These are phyloP conservation scores for Zele albiditarsus DNA, from an alignment of 2,888 invertebrate genomes.

Conservation along the genomic window DNA sequence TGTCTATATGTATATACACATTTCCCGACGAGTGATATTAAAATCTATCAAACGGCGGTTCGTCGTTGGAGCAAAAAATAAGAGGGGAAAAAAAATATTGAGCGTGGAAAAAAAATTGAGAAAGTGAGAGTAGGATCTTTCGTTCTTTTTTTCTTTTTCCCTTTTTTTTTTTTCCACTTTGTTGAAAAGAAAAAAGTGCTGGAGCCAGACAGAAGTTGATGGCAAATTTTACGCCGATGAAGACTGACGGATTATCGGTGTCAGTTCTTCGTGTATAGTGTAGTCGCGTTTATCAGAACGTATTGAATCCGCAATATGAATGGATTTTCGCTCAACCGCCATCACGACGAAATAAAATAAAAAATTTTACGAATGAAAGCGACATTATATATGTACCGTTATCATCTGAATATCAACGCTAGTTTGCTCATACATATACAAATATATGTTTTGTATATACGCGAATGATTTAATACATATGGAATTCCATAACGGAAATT, in stretches of 20 bases:
- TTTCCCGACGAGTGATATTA: slow-evolving; percentile 26
- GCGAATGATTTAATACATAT: neutral
- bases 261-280: neutral
- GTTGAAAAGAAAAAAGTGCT: neutral
- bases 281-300: neutral
- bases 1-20: slow-evolving; percentile 8
- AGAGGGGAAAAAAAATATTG: slow-evolving; percentile 23
- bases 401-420: neutral
- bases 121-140: neutral
- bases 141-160: neutral
- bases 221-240: neutral
- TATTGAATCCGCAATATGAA: slow-evolving; percentile 18
- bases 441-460: neutral
- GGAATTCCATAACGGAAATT: neutral
- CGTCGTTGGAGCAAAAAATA: slow-evolving; percentile 3
- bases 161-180: neutral
- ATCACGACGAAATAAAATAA: neutral
- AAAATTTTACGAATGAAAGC: neutral
- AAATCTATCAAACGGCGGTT: slow-evolving; percentile 20
- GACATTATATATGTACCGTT: neutral
- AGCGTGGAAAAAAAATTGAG: slow-evolving; percentile 16
- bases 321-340: slow-evolving; percentile 15
- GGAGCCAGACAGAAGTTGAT: neutral
- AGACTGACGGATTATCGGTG: neutral
- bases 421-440: neutral